Conservation (phyloP, 2,888 invertebrate species). For the Rhimphoctona megacephalus region DNA sequence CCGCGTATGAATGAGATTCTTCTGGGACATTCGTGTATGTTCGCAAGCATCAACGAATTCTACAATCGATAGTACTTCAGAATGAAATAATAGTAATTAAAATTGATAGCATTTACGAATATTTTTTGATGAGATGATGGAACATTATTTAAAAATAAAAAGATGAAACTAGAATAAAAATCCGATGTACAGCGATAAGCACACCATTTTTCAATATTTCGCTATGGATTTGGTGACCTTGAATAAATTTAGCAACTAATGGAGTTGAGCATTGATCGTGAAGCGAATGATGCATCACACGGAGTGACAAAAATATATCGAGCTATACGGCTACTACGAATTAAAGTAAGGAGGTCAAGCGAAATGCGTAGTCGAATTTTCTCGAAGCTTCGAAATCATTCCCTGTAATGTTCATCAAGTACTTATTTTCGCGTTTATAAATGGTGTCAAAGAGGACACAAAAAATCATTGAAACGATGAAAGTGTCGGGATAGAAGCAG, state of each 20-base stretch:
- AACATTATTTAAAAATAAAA: too few species aligned
- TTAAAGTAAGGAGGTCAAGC: constrained; percentile 36
- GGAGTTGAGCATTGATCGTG: constrained; percentile 4
- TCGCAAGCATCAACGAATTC: background rate
- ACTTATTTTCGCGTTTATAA: background rate
- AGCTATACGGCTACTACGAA: background rate
- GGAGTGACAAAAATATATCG: constrained; percentile 41
- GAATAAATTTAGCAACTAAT: background rate
- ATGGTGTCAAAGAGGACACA: background rate
- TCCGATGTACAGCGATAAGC: background rate
- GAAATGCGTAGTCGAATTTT: constrained; percentile 25
- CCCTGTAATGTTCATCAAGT: background rate
- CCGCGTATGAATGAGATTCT: background rate
- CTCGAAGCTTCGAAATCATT: constrained; percentile 34
- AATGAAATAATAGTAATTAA: too few species aligned
- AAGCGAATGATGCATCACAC: background rate
- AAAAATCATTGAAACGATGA: background rate
- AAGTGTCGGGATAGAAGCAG: background rate
- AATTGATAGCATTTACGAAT: too few species aligned
- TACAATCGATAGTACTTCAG: background rate
- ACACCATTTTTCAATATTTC: background rate
- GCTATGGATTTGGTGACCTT: background rate
- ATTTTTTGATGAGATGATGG: too few species aligned
- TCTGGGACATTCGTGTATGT: background rate
- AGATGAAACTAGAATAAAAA: too few species aligned